Conservation (phyloP, 2,888 invertebrate genomes). For the Noctua pronuba region DNA sequence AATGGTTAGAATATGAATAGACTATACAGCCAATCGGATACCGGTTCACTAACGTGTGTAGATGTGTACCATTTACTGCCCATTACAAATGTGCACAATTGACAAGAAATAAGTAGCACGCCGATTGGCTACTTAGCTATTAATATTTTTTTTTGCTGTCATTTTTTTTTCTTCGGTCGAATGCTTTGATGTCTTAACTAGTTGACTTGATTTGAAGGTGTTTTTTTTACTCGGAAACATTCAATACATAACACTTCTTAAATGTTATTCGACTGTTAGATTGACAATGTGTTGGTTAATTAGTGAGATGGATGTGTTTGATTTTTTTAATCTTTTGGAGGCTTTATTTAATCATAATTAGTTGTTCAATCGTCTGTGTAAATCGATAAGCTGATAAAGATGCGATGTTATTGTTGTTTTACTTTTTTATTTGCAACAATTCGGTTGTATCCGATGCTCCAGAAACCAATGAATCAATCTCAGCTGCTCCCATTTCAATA, state of each 20-base stretch:
- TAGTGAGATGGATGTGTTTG: slow-evolving; percentile 49
- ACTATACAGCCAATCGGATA: slow-evolving; percentile 48
- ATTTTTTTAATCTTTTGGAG: not conserved
- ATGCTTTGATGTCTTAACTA: slow-evolving; percentile 71
- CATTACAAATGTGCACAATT: slow-evolving; percentile 62
- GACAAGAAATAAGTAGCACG: slow-evolving; percentile 66
- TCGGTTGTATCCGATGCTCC: slow-evolving; percentile 1
- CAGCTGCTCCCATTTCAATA: slow-evolving; percentile 30
- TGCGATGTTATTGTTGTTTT: not conserved
- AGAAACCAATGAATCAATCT: slow-evolving; percentile 48
- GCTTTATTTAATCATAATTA: slow-evolving; percentile 8
- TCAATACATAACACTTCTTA: slow-evolving; percentile 56
- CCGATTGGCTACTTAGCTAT: slow-evolving; percentile 68
- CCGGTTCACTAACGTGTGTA: slow-evolving; percentile 60
- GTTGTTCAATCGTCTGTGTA: slow-evolving; percentile 1
- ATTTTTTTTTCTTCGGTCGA: slow-evolving; percentile 63
- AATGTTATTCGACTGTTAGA: slow-evolving; percentile 38
- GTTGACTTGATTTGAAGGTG: slow-evolving; percentile 56
- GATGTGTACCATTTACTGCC: slow-evolving; percentile 49
- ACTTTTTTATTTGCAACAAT: slow-evolving; percentile 13
- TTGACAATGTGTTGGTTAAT: slow-evolving; percentile 49
- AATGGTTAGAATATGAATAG: slow-evolving; percentile 57
- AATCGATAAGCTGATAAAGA: slow-evolving; percentile 7
- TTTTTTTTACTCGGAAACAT: slow-evolving; percentile 59
- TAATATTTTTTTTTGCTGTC: slow-evolving; percentile 64